Percentiles rank a stretch among this genome's conserved stretches.
phyloP scores from a whole-genome alignment of 2,797 vertebrate genomes.

The Choloepus didactylus region DNA sequence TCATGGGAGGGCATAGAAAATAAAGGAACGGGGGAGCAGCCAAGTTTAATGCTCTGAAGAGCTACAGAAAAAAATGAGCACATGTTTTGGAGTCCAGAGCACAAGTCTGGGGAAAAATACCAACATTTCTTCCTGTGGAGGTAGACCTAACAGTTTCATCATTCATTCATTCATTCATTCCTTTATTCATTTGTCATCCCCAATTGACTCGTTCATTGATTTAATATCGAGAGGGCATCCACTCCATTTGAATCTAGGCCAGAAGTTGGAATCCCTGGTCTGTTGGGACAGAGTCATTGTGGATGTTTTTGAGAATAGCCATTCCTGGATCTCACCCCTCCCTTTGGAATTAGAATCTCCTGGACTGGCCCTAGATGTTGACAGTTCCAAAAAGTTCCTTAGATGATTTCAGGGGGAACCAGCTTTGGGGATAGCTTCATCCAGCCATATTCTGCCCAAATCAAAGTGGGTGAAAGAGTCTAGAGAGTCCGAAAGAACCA shows the following conservation, averaged over 20 bases:
- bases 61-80: background rate
- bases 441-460: background rate
- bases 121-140: background rate
- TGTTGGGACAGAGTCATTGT: background rate
- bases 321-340: background rate
- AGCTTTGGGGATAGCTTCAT: background rate
- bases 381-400: background rate
- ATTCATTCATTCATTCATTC: background rate
- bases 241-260: background rate
- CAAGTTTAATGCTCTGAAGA: background rate
- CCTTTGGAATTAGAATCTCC: background rate
- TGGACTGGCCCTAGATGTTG: background rate
- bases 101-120: background rate
- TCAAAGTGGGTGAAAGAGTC: background rate
- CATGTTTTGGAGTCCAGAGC: background rate
- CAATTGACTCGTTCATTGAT: background rate
- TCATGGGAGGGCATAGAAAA: background rate
- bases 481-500: background rate
- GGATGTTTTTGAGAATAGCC: background rate
- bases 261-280: background rate
- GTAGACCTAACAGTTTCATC: background rate
- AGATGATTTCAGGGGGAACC: background rate
- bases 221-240: background rate
- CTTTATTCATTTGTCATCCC: background rate
- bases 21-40: background rate